phyloP scores from a whole-genome alignment of 2,113 vertebrate genomes.

The Pantherophis guttatus region DNA sequence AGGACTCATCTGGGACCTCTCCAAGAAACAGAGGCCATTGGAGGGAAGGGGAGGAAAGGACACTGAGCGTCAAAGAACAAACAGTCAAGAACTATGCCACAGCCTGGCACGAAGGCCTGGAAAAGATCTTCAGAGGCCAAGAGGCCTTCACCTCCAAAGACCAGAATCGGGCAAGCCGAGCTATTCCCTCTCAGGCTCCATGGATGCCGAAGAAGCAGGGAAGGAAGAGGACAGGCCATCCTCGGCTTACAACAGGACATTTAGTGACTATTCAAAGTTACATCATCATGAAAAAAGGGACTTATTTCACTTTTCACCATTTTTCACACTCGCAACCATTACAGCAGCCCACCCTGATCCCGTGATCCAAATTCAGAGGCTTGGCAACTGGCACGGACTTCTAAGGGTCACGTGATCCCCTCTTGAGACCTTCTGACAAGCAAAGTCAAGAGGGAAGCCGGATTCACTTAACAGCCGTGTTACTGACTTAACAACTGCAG shows the following conservation, averaged over 20 bases:
- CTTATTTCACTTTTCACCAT: no score
- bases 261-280: no score
- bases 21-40: no score
- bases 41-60: no score
- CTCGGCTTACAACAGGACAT: no score
- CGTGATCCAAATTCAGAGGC: neutral
- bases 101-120: neutral
- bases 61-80: neutral
- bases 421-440: neutral
- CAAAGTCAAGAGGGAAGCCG: neutral
- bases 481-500: neutral
- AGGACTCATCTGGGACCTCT: no score
- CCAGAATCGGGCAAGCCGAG: neutral
- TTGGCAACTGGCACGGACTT: no score
- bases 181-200: neutral
- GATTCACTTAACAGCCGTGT: neutral
- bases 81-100: neutral
- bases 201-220: neutral
- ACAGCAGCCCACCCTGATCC: neutral
- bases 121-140: neutral
- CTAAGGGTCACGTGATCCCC: no score
- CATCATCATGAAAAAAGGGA: no score
- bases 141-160: accelerated
- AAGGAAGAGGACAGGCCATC: neutral
- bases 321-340: neutral